phyloP scores from a whole-genome alignment of 2,888 invertebrate genomes.

The Pyrrhosoma nymphula region DNA sequence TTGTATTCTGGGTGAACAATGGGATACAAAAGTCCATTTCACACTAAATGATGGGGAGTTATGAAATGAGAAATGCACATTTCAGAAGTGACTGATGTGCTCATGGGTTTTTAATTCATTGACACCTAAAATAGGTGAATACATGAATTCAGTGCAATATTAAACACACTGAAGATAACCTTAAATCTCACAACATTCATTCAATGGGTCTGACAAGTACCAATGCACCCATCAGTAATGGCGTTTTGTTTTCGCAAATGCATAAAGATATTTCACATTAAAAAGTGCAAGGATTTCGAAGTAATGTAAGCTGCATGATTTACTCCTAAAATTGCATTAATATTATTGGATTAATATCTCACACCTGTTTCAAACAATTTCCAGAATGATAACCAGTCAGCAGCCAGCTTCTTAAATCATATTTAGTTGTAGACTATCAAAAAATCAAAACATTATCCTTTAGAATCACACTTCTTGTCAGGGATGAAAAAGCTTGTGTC shows the following conservation, averaged over 20 bases:
- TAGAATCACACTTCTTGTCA: neutral
- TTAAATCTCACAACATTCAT: neutral
- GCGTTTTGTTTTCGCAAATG: neutral
- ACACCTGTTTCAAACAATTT: neutral
- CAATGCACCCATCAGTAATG: neutral
- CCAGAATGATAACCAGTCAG: neutral
- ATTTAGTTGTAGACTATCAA: neutral
- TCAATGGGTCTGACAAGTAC: neutral
- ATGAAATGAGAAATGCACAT: neutral
- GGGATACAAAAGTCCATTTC: neutral
- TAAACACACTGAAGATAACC: neutral
- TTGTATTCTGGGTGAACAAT: neutral
- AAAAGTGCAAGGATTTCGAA: neutral
- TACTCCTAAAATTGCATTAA: neutral
- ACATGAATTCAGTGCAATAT: neutral
- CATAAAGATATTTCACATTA: neutral
- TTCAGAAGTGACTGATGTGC: neutral
- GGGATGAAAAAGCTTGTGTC: neutral
- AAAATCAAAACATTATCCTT: neutral
- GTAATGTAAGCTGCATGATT: constrained; percentile 4
- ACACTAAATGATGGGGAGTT: neutral
- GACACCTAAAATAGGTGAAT: neutral
- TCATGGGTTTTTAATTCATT: neutral
- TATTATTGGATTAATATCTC: neutral
- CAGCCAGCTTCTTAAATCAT: neutral